phyloP scores from a whole-genome alignment of 2,113 vertebrate species.

The Pelvicachromis taeniatus region DNA sequence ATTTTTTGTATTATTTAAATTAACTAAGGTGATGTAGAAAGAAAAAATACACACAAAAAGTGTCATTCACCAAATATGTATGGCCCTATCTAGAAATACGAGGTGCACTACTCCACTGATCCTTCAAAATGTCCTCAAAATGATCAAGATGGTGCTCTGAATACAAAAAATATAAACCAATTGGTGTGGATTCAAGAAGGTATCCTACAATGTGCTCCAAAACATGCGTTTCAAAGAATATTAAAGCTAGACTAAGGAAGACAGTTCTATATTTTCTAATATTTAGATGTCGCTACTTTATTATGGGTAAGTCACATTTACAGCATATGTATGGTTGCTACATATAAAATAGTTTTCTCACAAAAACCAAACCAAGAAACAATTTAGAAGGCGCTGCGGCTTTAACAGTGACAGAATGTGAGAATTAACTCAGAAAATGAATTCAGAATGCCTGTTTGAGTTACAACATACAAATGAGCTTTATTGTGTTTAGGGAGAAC shows the following conservation, averaged over 20 bases:
- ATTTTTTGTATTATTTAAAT: not conserved
- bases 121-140: not conserved
- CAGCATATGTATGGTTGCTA: not conserved
- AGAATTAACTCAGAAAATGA: slow-evolving; percentile 29
- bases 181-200: not conserved
- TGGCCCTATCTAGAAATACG: not conserved
- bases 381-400: slow-evolving; percentile 20
- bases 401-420: slow-evolving; percentile 12
- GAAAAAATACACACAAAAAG: not conserved
- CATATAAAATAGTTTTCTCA: not conserved
- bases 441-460: slow-evolving; percentile 30
- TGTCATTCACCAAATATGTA: not conserved
- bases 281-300: not conserved
- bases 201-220: not conserved
- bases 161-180: not conserved
- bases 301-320: not conserved
- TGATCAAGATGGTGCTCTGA: not conserved
- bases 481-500: slow-evolving; percentile 31
- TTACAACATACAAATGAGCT: slow-evolving; percentile 31
- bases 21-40: not conserved
- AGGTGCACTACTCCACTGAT: not conserved
- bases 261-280: not conserved
- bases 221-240: not conserved
- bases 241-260: not conserved
- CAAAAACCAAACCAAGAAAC: not conserved